Evolutionary conservation across 1,140 invertebrate species (phyloP), one percentile per base, ranked within the genome.

Genomic region (Drosophila leontia): DNA sequence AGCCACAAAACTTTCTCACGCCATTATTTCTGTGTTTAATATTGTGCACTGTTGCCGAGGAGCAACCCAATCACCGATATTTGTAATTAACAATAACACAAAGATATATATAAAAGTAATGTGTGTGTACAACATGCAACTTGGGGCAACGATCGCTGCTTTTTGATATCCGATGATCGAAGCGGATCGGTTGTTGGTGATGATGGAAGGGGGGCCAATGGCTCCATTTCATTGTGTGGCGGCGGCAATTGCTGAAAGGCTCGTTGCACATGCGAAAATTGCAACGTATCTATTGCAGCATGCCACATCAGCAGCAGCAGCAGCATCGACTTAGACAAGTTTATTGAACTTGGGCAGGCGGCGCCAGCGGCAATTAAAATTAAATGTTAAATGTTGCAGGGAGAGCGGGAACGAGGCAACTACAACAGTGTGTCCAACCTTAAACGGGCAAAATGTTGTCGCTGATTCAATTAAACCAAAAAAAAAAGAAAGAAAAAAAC

Each of bases 31-130:
- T 55, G 35, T 55, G 32, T 47, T 42, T 41, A 60, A 72, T 61
- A 34, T 53, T 72, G 50, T 62, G 45, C 81, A 71, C 68, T 65
- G 59, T 67, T 75, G 70, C 39, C 50, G 42, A 64, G 58, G 37
- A 75, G 58, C 82, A 86, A 87, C 83, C 84, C 84, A 88, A 87
- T 87, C 84, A 87, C 84, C 83, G 84, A 87, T 88, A 87, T 87
- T 72, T 83, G 86, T 78, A 88, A 87, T 84, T 88, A 88, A 88
- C 75, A 80, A 75, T 61, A 75, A 63, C 64, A 64, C 42, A 45
- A 7, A 56, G 41, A 47, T 59, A 50, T 12, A 42, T 59, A 50
- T 48, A 45, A 6, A 15, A 2, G 34, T 35, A 9, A 17, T 44
- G 32, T 51, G 29, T 29, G 41, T 60, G 39, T 42, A 45, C 35